A percentile compares a stretch with the other conserved stretches of the same genome.
These are phyloP conservation scores for Spodoptera litura DNA, from an alignment of 1,140 invertebrate species.

Conservation along the genomic window DNA sequence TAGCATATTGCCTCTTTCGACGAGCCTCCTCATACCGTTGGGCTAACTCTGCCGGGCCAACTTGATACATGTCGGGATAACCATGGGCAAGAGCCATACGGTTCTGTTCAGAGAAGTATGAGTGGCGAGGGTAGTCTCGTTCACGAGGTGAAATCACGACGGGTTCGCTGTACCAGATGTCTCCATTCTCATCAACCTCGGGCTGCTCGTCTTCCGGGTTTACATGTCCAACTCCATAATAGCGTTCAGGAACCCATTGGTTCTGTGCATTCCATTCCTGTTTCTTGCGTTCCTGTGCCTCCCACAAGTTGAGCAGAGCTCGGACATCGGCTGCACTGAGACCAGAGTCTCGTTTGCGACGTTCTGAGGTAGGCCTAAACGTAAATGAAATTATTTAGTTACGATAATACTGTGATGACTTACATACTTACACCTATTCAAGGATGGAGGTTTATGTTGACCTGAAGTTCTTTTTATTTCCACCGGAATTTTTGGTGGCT, in stretches of 20 bases:
- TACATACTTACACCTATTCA: conserved; percentile 36
- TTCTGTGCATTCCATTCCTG: conserved; percentile 78
- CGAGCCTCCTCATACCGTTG: conserved; percentile 81
- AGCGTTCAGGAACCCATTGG: conserved; percentile 79
- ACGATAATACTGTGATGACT: conserved; percentile 10
- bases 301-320: conserved; percentile 82
- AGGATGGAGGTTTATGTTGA: conserved; percentile 52
- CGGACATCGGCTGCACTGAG: conserved; percentile 83
- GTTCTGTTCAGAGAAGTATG: conserved; percentile 82
- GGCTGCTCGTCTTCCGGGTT: conserved; percentile 78
- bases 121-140: conserved; percentile 76
- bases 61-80: conserved; percentile 76
- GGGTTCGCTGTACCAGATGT: conserved; percentile 83
- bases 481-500: conserved; percentile 77
- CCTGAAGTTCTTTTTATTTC: conserved; percentile 83
- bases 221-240: conserved; percentile 67
- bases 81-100: conserved; percentile 73
- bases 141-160: conserved; percentile 74
- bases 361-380: conserved; percentile 76
- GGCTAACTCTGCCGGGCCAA: conserved; percentile 75
- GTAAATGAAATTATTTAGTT: conserved; percentile 48
- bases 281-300: conserved; percentile 83
- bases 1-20: conserved; percentile 83
- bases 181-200: conserved; percentile 78
- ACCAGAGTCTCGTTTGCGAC: conserved; percentile 82